phyloP scores from a whole-genome alignment of 2,888 invertebrate genomes.

The Bombylius discolor region DNA sequence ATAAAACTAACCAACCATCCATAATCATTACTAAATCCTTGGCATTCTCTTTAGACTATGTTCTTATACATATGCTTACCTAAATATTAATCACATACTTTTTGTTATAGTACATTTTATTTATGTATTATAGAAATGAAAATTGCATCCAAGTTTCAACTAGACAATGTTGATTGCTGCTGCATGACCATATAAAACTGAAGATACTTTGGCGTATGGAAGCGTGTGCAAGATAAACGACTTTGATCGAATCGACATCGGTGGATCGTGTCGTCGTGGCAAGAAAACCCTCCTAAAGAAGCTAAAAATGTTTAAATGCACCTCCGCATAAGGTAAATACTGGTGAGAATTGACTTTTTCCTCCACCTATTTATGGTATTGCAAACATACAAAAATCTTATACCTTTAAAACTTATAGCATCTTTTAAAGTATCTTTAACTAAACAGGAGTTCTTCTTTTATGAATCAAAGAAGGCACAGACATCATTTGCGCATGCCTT shows the following conservation, averaged over 20 bases:
- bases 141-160: no score
- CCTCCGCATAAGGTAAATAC: constrained; percentile 9
- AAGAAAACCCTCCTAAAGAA: background rate
- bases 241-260: constrained; percentile 1
- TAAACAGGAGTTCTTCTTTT: no score
- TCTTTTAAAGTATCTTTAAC: background rate
- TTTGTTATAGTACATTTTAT: no score
- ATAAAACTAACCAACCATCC: no score
- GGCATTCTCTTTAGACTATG: no score
- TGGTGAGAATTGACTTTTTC: constrained; percentile 6
- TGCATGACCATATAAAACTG: constrained; percentile 6
- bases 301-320: constrained; percentile 8
- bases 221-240: constrained; percentile 11
- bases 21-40: no score
- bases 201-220: background rate
- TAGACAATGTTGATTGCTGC: constrained; percentile 1
- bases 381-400: background rate
- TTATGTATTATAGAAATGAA: no score
- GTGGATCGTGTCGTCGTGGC: constrained; percentile 1
- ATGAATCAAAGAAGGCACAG: background rate
- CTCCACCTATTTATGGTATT: constrained; percentile 4
- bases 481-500: background rate
- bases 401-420: background rate
- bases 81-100: no score
- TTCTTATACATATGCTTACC: no score